Conservation (phyloP, 2,888 invertebrate genomes). For the Melipona bicolor region DNA sequence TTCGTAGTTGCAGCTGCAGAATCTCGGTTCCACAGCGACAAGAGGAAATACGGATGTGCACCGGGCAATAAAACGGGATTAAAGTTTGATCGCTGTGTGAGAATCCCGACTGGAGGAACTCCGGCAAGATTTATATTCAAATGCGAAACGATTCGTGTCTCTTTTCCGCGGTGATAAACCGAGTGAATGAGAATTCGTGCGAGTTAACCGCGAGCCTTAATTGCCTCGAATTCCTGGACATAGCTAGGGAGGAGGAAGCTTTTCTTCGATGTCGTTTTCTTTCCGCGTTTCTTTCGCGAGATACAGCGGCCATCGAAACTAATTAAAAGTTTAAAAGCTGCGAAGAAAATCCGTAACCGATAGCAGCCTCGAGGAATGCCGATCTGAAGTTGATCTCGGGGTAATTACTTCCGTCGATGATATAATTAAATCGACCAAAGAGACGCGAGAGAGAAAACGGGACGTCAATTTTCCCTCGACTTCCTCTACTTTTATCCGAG, state of each 20-base stretch:
- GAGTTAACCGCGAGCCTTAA: constrained; percentile 20
- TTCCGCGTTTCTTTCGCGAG: neutral
- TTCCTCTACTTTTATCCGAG: neutral
- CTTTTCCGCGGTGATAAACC: constrained; percentile 29
- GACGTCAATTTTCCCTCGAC: neutral
- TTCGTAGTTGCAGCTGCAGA: neutral
- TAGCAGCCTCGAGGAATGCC: neutral
- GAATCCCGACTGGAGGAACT: constrained; percentile 28
- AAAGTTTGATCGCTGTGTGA: constrained; percentile 36
- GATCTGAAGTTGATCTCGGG: constrained; percentile 2
- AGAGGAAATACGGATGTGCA: neutral
- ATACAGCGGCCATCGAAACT: neutral
- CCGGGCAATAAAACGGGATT: constrained; percentile 56
- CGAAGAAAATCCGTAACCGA: neutral
- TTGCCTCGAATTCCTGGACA: neutral
- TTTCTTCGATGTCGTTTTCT: constrained; percentile 9
- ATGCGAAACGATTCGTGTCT: constrained; percentile 1
- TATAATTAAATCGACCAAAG: neutral
- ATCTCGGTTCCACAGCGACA: neutral
- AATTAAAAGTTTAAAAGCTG: constrained; percentile 32
- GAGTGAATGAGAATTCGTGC: constrained; percentile 35
- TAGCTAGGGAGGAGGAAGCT: neutral
- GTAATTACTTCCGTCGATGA: neutral
- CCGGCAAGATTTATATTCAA: constrained; percentile 39
- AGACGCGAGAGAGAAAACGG: neutral